These are phyloP conservation scores for Cyrtonyx montezumae DNA, from an alignment of 2,113 vertebrate genomes.

Conservation along the genomic window DNA sequence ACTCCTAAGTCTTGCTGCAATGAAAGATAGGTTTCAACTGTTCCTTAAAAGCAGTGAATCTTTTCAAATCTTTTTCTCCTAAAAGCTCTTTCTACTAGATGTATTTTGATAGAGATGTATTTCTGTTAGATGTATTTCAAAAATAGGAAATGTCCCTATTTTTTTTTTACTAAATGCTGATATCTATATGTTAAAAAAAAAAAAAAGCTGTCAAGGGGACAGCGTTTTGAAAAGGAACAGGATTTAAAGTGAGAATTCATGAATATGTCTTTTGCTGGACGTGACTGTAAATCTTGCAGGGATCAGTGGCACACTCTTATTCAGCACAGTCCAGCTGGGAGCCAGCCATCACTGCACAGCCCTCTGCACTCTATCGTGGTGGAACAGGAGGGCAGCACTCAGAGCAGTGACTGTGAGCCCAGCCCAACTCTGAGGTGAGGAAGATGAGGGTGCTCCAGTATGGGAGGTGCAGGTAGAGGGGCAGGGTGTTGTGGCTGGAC, in stretches of 20 bases:
- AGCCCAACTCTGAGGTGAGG: not conserved
- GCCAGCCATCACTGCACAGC: not conserved
- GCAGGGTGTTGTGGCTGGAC: not conserved
- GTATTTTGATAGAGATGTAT: slow-evolving; percentile 36
- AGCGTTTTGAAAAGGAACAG: slow-evolving; percentile 44
- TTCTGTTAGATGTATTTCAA: slow-evolving; percentile 53
- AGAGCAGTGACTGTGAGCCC: not conserved
- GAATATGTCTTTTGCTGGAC: slow-evolving; percentile 42
- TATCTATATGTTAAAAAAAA: slow-evolving; percentile 68
- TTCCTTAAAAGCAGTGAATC: slow-evolving; percentile 57
- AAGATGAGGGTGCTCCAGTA: not conserved
- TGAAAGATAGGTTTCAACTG: slow-evolving; percentile 24
- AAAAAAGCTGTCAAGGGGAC: slow-evolving; percentile 52
- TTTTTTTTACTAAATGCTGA: slow-evolving; percentile 55
- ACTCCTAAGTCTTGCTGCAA: slow-evolving; percentile 36
- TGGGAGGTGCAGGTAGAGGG: not conserved
- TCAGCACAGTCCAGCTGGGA: slow-evolving; percentile 26
- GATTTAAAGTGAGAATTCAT: slow-evolving; percentile 64
- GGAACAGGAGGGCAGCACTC: not conserved
- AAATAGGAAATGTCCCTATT: slow-evolving; percentile 44
- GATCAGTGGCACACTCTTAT: not conserved
- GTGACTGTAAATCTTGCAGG: slow-evolving; percentile 9
- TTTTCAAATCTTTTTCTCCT: slow-evolving; percentile 45
- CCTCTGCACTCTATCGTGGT: not conserved
- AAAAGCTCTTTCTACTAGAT: slow-evolving; percentile 57